A percentile compares a stretch with the other conserved stretches of the same genome.
Evolutionary conservation across 2,797 vertebrate species (phyloP).

Genomic region (Urocyon cinereoargenteus): DNA sequence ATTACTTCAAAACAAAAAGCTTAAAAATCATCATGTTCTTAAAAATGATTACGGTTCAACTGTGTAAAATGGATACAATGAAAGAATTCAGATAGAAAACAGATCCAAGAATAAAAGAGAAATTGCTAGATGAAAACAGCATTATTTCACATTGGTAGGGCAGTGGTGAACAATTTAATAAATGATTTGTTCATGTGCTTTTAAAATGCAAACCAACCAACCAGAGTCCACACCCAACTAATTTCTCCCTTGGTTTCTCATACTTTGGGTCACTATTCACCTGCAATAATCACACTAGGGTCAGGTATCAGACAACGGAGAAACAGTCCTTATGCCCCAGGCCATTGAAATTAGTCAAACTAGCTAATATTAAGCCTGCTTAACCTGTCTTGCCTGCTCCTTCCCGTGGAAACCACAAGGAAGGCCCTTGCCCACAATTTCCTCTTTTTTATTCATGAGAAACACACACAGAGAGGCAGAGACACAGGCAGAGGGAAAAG

Average conservation of each 20-base stretch:
- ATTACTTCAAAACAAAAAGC: not conserved
- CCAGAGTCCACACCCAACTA: not conserved
- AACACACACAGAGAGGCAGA: no score
- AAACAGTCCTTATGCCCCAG: not conserved
- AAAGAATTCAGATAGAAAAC: not conserved
- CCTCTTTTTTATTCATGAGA: no score
- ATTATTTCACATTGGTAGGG: not conserved
- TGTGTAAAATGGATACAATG: not conserved
- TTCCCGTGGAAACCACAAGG: not conserved
- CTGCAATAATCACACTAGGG: not conserved
- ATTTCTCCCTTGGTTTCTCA: not conserved
- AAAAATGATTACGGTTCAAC: not conserved
- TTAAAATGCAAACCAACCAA: not conserved
- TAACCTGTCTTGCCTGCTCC: not conserved
- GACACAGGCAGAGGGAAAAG: no score
- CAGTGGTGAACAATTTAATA: not conserved
- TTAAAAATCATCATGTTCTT: not conserved
- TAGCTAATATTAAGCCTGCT: not conserved
- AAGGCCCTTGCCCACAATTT: not conserved
- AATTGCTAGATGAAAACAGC: not conserved
- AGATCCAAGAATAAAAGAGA: not conserved
- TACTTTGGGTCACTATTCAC: not conserved
- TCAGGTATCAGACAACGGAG: not conserved
- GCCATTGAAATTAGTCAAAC: not conserved
- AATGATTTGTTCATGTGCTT: not conserved